Evolutionary conservation across 30 jellyfish, hydroid and myxozoan species (phyloP).

Genomic region (Aurelia aurita): DNA sequence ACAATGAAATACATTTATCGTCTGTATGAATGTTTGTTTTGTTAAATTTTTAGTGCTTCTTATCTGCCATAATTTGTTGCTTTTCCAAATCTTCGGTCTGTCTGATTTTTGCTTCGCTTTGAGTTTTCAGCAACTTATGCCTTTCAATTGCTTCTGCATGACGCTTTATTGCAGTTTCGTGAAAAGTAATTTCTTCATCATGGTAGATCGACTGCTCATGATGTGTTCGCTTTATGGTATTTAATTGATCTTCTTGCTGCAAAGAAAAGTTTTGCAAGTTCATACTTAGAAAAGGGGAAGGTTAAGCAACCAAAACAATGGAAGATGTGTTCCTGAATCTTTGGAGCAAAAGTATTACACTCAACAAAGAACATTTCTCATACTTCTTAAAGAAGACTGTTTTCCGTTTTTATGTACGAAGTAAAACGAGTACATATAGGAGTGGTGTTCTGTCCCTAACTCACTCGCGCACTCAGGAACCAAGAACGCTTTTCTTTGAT

Average conservation of each 20-base stretch:
- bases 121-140: slow-evolving; percentile 86
- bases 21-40: not conserved
- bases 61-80: slow-evolving; percentile 61
- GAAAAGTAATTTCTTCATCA: slow-evolving; percentile 91
- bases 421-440: too few species aligned
- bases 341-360: too few species aligned
- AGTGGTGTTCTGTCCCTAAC: too few species aligned
- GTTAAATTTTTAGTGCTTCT: slow-evolving; percentile 13
- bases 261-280: too few species aligned
- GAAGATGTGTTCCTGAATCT: too few species aligned
- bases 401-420: too few species aligned
- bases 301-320: too few species aligned
- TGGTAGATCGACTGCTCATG: slow-evolving; percentile 93
- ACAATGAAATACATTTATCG: not conserved
- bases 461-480: too few species aligned
- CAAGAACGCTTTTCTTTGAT: too few species aligned
- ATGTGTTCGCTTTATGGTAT: slow-evolving; percentile 86
- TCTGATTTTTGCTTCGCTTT: slow-evolving; percentile 94
- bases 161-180: slow-evolving; percentile 89
- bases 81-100: slow-evolving; percentile 88
- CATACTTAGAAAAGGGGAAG: too few species aligned
- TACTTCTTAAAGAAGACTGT: too few species aligned
- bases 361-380: too few species aligned
- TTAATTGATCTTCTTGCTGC: slow-evolving; percentile 88
- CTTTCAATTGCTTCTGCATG: slow-evolving; percentile 95